These are phyloP conservation scores for Zaprionus inermis DNA, from an alignment of 1,140 invertebrate species.

Conservation along the genomic window DNA sequence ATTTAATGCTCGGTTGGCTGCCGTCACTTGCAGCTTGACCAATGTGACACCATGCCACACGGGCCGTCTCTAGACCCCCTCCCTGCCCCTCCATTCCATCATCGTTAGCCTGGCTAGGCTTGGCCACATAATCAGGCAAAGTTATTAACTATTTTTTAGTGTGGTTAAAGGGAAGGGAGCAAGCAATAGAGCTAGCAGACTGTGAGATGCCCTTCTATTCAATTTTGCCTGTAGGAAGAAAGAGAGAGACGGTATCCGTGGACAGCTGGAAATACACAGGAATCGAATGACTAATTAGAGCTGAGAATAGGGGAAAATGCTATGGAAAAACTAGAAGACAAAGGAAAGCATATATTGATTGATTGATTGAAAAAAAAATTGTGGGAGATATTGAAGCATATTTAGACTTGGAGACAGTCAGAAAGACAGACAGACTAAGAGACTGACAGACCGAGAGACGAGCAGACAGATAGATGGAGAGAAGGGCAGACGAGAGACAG, in stretches of 20 bases:
- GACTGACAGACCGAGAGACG: neutral
- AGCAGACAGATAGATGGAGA: too few species aligned
- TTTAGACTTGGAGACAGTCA: neutral
- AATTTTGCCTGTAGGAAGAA: too few species aligned
- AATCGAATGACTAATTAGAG: neutral
- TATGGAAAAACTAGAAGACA: neutral
- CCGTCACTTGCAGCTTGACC: slow-evolving; percentile 1
- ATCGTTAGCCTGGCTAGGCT: neutral
- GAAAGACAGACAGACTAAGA: neutral
- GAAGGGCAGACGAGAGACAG: neutral
- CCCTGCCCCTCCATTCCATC: neutral
- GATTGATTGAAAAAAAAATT: neutral
- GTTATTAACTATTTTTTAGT: too few species aligned
- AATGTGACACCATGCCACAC: slow-evolving; percentile 5
- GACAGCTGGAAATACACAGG: neutral
- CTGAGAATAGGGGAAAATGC: neutral
- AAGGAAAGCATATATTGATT: neutral
- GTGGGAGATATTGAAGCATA: neutral
- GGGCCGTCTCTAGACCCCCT: neutral
- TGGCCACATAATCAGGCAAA: neutral
- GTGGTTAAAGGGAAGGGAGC: too few species aligned
- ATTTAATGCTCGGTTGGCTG: slow-evolving; percentile 3
- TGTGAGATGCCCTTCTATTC: too few species aligned
- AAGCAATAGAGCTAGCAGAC: too few species aligned
- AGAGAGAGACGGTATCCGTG: neutral